These are phyloP conservation scores for Cheilosia pagana DNA, from an alignment of 2,888 invertebrate species.

Conservation along the genomic window DNA sequence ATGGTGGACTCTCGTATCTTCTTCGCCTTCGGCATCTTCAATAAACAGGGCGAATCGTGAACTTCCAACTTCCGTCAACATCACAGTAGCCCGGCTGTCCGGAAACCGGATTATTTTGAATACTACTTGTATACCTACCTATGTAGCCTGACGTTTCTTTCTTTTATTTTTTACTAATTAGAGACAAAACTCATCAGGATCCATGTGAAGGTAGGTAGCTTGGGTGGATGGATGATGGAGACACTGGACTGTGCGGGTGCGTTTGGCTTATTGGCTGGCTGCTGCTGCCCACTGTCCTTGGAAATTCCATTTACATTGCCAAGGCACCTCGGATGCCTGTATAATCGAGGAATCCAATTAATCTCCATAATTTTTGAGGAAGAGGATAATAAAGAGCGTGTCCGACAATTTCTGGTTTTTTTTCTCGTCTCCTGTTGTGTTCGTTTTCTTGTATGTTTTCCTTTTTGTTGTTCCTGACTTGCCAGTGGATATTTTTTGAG, in stretches of 20 bases:
- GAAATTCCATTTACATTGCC: slow-evolving; percentile 57
- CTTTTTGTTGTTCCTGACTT: no score
- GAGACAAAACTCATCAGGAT: slow-evolving; percentile 61
- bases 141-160: background rate
- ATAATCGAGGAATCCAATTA: slow-evolving; percentile 71
- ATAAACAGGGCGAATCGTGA: slow-evolving; percentile 43
- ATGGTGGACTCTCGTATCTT: background rate
- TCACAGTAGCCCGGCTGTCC: background rate
- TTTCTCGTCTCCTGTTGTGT: background rate
- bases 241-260: slow-evolving; percentile 2
- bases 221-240: background rate
- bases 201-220: background rate
- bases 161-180: slow-evolving; percentile 54
- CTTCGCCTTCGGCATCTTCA: slow-evolving; percentile 5
- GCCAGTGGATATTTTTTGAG: background rate
- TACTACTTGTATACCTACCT: background rate
- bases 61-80: slow-evolving; percentile 24
- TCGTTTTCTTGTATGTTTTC: background rate
- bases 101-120: background rate
- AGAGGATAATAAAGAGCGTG: slow-evolving; percentile 37
- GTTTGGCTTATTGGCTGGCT: slow-evolving; percentile 46
- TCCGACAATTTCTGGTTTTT: background rate
- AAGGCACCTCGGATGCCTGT: slow-evolving; percentile 19
- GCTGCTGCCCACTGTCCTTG: slow-evolving; percentile 1
- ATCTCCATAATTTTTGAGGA: slow-evolving; percentile 54